A percentile compares a stretch with the other conserved stretches of the same genome.
Evolutionary conservation across 2,888 invertebrate species (phyloP).

Genomic region (Xanthostigma xanthostigma): DNA sequence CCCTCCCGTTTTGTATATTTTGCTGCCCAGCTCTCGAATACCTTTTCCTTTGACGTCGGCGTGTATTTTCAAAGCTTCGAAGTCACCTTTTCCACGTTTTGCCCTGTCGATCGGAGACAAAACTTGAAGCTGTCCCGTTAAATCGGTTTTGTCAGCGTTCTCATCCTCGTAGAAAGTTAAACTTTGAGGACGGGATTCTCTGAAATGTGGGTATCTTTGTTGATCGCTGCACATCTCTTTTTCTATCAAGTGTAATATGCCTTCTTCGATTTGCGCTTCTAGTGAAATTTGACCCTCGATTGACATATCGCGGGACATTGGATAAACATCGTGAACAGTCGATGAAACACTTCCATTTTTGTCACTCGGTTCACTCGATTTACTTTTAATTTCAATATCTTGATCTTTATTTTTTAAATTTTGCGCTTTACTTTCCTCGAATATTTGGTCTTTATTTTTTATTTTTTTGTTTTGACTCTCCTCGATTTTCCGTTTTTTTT

Average conservation of each 20-base stretch:
- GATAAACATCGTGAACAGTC: not conserved
- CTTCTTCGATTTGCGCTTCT: slow-evolving; percentile 5
- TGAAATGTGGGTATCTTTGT: slow-evolving; percentile 28
- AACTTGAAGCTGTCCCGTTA: slow-evolving; percentile 23
- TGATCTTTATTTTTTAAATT: no score
- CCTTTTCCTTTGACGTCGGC: not conserved
- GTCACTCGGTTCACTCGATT: no score
- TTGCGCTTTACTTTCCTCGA: no score
- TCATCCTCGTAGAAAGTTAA: slow-evolving; percentile 31
- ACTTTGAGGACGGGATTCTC: slow-evolving; percentile 30
- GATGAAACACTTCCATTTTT: no score
- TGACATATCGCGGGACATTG: slow-evolving; percentile 5
- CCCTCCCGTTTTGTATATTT: slow-evolving; percentile 14
- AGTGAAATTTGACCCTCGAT: slow-evolving; percentile 3
- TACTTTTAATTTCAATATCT: no score
- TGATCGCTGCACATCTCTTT: slow-evolving; percentile 28
- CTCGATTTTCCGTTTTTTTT: no score
- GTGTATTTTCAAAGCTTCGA: slow-evolving; percentile 1
- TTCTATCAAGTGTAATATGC: slow-evolving; percentile 22
- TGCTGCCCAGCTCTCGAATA: not conserved
- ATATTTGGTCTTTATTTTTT: no score
- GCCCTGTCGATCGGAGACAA: slow-evolving; percentile 27
- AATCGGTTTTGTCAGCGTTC: slow-evolving; percentile 23
- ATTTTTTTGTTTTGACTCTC: no score
- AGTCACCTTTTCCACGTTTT: not conserved